Conservation (phyloP, 2,113 vertebrate species). For the Leptobrachium leishanense region DNA sequence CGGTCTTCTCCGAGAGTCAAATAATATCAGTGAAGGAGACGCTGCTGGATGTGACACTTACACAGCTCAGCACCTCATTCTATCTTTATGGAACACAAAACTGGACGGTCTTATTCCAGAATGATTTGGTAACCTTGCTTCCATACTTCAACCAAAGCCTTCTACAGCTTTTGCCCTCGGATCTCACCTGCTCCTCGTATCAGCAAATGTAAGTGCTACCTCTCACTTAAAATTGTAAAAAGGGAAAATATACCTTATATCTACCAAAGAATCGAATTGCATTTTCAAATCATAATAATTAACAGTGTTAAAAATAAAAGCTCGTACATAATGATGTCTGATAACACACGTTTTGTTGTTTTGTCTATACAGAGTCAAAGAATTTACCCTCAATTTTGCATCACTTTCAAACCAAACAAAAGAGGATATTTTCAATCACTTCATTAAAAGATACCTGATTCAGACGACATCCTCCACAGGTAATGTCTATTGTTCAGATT, state of each 20-base stretch:
- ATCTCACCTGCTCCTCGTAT: slow-evolving; percentile 28
- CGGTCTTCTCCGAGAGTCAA: slow-evolving; percentile 3
- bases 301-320: too few relatives aligned
- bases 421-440: slow-evolving; percentile 12
- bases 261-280: too few relatives aligned
- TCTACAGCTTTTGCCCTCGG: slow-evolving; percentile 22
- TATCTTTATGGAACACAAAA: slow-evolving; percentile 3
- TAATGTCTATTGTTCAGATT: background rate
- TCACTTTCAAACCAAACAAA: slow-evolving; percentile 18
- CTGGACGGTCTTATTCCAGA: slow-evolving; percentile 25
- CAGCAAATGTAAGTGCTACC: slow-evolving; percentile 27
- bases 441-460: slow-evolving; percentile 34
- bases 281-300: too few relatives aligned
- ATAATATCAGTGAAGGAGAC: slow-evolving; percentile 12
- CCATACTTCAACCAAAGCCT: slow-evolving; percentile 1
- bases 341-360: too few relatives aligned
- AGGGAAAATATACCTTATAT: too few relatives aligned
- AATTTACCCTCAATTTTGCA: slow-evolving; percentile 9
- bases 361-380: slow-evolving; percentile 32
- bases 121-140: slow-evolving; percentile 18
- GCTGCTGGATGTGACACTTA: background rate
- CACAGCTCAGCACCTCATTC: background rate
- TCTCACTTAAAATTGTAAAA: background rate
- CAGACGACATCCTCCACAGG: slow-evolving; percentile 19
- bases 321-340: too few relatives aligned